Percentiles rank a stretch among this genome's conserved stretches.
These are phyloP conservation scores for Dromiciops gliroides DNA, from an alignment of 2,113 vertebrate genomes.

Conservation along the genomic window DNA sequence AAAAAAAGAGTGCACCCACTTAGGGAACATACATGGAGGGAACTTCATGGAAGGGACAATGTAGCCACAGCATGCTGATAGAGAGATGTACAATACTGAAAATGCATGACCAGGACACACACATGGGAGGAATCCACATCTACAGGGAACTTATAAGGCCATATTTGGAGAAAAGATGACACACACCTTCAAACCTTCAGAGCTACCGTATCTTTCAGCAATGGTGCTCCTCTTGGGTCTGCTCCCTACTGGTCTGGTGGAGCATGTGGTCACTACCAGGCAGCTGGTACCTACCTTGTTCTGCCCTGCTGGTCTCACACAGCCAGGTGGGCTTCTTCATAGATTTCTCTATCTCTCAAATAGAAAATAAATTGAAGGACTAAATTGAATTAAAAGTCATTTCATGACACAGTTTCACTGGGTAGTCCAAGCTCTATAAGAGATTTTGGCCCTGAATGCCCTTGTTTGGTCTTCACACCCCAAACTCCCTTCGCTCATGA, in stretches of 20 bases:
- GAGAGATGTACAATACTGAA: neutral
- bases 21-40: neutral
- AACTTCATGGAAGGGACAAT: neutral
- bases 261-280: neutral
- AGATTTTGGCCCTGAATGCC: neutral
- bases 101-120: neutral
- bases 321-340: neutral
- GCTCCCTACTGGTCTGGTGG: neutral
- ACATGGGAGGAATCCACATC: neutral
- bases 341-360: neutral
- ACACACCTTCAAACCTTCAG: neutral
- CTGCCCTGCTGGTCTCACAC: neutral
- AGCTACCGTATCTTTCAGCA: neutral
- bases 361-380: neutral
- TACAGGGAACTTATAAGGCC: neutral
- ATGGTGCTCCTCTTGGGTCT: neutral
- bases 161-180: neutral
- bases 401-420: neutral
- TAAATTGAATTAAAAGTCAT: neutral
- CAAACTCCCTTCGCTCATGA: neutral
- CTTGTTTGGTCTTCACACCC: neutral
- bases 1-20: neutral
- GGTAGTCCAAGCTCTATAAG: neutral
- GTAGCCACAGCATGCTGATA: neutral
- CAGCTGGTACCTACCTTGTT: neutral